These are phyloP conservation scores for Clarias batrachus DNA, from an alignment of 2,113 vertebrate genomes.

Conservation along the genomic window DNA sequence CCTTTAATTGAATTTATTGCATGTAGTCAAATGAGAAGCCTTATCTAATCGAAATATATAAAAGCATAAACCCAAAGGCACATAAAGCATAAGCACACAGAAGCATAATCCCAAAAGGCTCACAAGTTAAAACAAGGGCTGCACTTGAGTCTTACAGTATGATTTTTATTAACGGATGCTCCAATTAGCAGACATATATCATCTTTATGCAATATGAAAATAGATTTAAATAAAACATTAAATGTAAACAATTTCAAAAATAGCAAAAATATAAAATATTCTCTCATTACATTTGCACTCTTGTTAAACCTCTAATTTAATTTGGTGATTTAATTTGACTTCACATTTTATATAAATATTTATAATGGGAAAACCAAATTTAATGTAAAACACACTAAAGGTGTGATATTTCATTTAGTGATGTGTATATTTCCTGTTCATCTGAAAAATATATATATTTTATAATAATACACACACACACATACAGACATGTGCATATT, in stretches of 20 bases:
- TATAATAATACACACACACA: too few relatives aligned
- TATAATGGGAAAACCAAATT: background rate
- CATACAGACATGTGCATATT: too few relatives aligned
- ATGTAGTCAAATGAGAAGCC: background rate
- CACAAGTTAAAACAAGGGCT: background rate
- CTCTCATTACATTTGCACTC: background rate
- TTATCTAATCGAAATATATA: background rate
- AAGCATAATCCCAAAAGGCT: background rate
- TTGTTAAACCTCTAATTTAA: background rate
- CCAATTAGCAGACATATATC: background rate
- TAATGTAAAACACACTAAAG: background rate
- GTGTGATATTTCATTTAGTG: background rate
- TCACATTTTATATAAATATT: background rate
- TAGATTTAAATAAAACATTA: background rate
- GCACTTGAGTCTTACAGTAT: background rate
- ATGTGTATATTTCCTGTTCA: background rate
- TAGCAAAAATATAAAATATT: background rate
- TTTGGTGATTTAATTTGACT: background rate
- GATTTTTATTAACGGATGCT: background rate
- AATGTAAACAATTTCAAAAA: background rate
- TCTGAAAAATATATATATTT: too few relatives aligned
- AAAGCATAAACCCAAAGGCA: background rate
- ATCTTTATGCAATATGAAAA: background rate
- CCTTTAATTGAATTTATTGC: background rate
- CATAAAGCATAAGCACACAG: background rate